phyloP scores from a whole-genome alignment of 2,888 invertebrate species.

The Xanthia icteritia region DNA sequence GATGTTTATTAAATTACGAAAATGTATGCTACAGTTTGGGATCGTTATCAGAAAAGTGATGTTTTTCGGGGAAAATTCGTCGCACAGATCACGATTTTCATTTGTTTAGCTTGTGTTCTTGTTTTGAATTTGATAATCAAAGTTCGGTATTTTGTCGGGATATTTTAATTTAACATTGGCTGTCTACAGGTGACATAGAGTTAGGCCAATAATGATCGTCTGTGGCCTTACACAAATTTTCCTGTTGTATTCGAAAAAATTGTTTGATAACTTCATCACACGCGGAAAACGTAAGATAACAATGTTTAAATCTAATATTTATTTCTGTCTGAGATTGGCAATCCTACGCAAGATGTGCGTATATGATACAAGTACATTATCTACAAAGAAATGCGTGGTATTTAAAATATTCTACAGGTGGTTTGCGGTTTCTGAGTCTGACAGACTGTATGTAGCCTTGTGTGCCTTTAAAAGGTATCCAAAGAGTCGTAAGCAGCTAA shows the following conservation, averaged over 20 bases:
- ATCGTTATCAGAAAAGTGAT: not conserved
- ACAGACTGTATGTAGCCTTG: slow-evolving; percentile 12
- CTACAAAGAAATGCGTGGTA: slow-evolving; percentile 19
- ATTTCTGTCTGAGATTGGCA: slow-evolving; percentile 23
- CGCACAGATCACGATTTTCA: not conserved
- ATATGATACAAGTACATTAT: not conserved
- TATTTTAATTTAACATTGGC: not conserved
- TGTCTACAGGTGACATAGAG: not conserved
- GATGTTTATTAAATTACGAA: slow-evolving; percentile 21
- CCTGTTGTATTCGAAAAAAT: slow-evolving; percentile 6
- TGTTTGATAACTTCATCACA: slow-evolving; percentile 23
- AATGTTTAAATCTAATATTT: slow-evolving; percentile 21
- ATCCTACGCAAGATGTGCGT: not conserved
- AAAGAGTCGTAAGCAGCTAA: not conserved
- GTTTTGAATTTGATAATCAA: not conserved
- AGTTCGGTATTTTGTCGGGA: not conserved
- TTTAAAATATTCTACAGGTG: slow-evolving; percentile 9
- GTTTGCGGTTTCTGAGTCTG: not conserved
- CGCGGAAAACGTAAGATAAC: slow-evolving; percentile 16
- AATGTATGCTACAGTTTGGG: slow-evolving; percentile 1
- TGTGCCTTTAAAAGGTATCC: slow-evolving; percentile 1
- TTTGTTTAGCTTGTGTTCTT: not conserved
- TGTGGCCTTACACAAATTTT: not conserved
- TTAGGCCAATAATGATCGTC: not conserved
- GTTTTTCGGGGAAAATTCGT: not conserved